Evolutionary conservation across 2,888 invertebrate species (phyloP), one percentile per base, ranked within the genome.

Genomic region (Tinea trinotella): DNA sequence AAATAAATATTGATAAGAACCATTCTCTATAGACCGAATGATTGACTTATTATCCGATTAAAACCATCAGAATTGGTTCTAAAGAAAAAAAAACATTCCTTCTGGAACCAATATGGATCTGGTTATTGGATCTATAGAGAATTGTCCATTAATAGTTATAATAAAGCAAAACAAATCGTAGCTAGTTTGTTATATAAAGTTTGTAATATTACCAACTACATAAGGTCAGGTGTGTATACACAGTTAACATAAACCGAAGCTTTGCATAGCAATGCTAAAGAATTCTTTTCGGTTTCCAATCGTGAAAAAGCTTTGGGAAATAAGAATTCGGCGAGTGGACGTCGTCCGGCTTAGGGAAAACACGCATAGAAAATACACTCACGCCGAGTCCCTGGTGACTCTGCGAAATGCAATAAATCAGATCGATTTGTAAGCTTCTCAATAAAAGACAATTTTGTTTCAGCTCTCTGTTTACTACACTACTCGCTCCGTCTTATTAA

Each of bases 341-440:
- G 52, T 54, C 54, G 55, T 52, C 52, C 52, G 44, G 30, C 48
- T 54, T 52, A 50, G 52, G 52, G 54, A 55, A 58, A 55, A 57
- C 50, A 58, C 56, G 58, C 54, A 60, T 62, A 59, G 59, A 59
- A 55, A 53, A 20, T 36, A 60, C 59, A 55, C 44, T 49, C 59
- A 56, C 49, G 20, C 57, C 62, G 57, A 62, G 57, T 59, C 58
- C 55, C 58, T 56, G 59, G 58, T 59, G 59, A 60, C 61, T 62
- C 54, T 20, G 20, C 58, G 59, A 67, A 66, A 64, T 64, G 61
- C 61, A 63, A 63, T 64, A 65, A 64, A 69, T 63, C 59, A 62
- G 59, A 64, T 63, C 62, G 61, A 63, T 65, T 63, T 53, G 30
- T 34, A 44, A 35, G 36, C 20, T 35, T 18, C 58, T 56, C 57